Percentiles rank a stretch among this genome's conserved stretches.
Conservation (phyloP, 1,140 invertebrate species). For the Lordiphosa clarofinis region DNA sequence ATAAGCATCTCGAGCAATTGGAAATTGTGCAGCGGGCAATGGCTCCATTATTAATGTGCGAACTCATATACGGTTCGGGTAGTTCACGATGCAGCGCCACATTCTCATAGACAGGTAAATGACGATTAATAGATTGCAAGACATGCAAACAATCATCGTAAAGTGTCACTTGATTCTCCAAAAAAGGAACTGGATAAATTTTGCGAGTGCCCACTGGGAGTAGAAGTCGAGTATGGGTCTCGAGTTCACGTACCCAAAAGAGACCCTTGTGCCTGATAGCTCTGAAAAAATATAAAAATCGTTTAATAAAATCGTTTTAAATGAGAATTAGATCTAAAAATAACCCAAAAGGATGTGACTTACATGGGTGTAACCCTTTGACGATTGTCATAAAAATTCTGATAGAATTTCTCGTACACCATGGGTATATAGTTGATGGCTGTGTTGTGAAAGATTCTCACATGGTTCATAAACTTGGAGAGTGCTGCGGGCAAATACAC, state of each 20-base stretch:
- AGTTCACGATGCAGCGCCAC: constrained; percentile 50
- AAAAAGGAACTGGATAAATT: constrained; percentile 60
- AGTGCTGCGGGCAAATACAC: constrained; percentile 72
- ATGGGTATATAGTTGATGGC: constrained; percentile 73
- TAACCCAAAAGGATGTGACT: constrained; percentile 2
- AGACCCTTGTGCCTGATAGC: constrained; percentile 41
- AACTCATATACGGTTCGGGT: constrained; percentile 66
- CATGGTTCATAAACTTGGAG: constrained; percentile 71
- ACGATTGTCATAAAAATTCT: constrained; percentile 70
- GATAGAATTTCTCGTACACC: constrained; percentile 72
- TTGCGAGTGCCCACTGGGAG: constrained; percentile 62
- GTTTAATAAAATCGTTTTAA: too few species aligned
- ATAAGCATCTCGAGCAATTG: constrained; percentile 65
- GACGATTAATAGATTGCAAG: constrained; percentile 55
- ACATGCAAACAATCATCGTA: constrained; percentile 70
- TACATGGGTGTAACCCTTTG: constrained; percentile 52
- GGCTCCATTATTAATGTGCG: constrained; percentile 67
- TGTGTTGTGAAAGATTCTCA: constrained; percentile 77
- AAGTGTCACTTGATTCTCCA: constrained; percentile 62
- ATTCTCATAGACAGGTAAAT: constrained; percentile 55
- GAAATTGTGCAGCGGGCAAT: constrained; percentile 62
- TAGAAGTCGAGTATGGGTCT: constrained; percentile 42
- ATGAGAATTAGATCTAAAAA: too few species aligned
- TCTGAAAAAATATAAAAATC: constrained; percentile 9
- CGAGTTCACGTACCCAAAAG: constrained; percentile 64